Base-by-base conservation (phyloP, 2,113 vertebrate genomes). In the Ameiurus melas region DNA sequence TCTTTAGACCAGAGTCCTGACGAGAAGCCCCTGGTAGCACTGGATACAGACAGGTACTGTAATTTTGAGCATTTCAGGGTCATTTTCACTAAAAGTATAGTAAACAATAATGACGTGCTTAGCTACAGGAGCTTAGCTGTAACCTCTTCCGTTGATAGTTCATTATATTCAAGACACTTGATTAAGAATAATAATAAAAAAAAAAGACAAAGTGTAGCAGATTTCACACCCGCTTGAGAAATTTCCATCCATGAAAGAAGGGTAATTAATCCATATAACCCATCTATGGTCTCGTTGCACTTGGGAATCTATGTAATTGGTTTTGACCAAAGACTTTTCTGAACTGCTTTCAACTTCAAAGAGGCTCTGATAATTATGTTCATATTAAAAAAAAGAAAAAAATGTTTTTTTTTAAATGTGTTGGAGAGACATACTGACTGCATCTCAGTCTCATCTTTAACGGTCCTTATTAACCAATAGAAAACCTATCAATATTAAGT, bases 1-100 rank as follows among this genome's bases (percentile, higher is more conserved):
- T 99, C 98, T 0, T 95, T 99, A 95, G 98, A 99, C 91, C 98
- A 99, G 96, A 99, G 97, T 92, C 98, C 98, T 5, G 98, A 99
- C 89, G 98, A 99, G 93, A 99, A 99, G 92, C 98, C 98, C 1
- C 94, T 99, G 92, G 98, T 99, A 89, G 98, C 98, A 30, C 95
- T 99, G 95, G 98, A 99, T 94, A 99, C 98, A 0, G 98, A 99
- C 97, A 99, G 98, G 98, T 99, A 93, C n/a, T 10, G 5, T 71
- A 30, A 33, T 30, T 62, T 77, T 75, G 47, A 82, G 71, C 51
- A 39, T 25, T 58, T 57, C 12, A 36, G 33, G 1, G 20, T 75
- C 13, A 73, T 73, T 47, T 68, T 89, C 30, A 85, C 5, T 79
- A 55, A 55, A 55, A 1, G 25, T 16, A 19, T 25, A 16, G 13